Conservation (phyloP, 2,888 invertebrate species). For the Stenurella melanura region DNA sequence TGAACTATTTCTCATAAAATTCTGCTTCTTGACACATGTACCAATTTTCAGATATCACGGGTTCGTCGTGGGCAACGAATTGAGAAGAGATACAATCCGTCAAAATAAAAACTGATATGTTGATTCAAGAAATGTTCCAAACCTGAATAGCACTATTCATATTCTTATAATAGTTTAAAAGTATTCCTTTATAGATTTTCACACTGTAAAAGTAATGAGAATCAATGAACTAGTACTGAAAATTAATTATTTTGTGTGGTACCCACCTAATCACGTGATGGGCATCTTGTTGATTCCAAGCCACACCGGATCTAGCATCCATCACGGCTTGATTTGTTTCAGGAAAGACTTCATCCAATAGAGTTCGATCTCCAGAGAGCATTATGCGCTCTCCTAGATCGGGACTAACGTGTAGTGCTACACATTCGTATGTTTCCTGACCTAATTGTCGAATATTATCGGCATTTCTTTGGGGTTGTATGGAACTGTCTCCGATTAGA, state of each 20-base stretch:
- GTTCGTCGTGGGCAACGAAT: too few species aligned
- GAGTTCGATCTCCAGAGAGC: conserved; percentile 85
- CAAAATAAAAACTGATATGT: too few species aligned
- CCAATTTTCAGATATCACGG: too few species aligned
- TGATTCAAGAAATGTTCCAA: too few species aligned
- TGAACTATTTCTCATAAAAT: too few species aligned
- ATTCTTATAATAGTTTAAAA: too few species aligned
- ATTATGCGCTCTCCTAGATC: conserved; percentile 88
- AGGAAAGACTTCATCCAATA: conserved; percentile 85
- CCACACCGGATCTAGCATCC: conserved; percentile 85
- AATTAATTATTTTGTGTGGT: background rate
- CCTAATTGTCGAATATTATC: conserved; percentile 58
- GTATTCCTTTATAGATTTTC: too few species aligned
- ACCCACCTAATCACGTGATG: conserved; percentile 86
- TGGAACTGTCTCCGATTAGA: conserved; percentile 50
- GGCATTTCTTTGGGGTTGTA: conserved; percentile 59
- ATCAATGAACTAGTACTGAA: too few species aligned
- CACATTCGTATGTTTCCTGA: conserved; percentile 81
- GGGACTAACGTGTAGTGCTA: conserved; percentile 87
- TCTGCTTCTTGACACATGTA: too few species aligned
- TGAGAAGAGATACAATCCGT: too few species aligned
- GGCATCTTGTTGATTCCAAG: conserved; percentile 87
- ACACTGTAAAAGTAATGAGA: too few species aligned
- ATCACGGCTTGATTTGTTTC: conserved; percentile 87
- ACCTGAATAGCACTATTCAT: too few species aligned